Evolutionary conservation across 92 coral and sea anemone genomes (phyloP).

Genomic region (Metridium senile): DNA sequence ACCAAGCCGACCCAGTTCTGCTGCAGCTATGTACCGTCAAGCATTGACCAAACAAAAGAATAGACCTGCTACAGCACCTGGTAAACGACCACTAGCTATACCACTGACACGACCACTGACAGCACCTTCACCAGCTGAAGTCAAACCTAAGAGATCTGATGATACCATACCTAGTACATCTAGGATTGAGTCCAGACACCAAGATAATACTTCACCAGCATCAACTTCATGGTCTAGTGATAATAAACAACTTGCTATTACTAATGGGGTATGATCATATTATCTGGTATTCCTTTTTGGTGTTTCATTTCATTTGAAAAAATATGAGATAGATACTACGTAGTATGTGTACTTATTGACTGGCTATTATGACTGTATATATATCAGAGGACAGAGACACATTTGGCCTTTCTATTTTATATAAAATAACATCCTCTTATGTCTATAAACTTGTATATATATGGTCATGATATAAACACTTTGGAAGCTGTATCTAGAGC

Average conservation of each 20-base stretch:
- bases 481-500: too few species aligned
- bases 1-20: conserved; percentile 86
- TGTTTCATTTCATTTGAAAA: too few species aligned
- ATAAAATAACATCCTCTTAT: too few species aligned
- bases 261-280: conserved; percentile 66
- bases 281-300: too few species aligned
- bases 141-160: conserved; percentile 22
- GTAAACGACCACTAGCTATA: conserved; percentile 30
- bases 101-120: conserved; percentile 68
- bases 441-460: too few species aligned
- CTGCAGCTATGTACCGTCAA: conserved; percentile 58
- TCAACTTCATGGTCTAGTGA: conserved; percentile 6
- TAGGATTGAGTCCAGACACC: not conserved
- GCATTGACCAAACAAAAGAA: conserved; percentile 52
- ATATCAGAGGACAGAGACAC: too few species aligned
- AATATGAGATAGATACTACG: too few species aligned
- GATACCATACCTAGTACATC: conserved; percentile 20
- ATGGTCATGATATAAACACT: too few species aligned
- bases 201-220: conserved; percentile 4
- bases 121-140: conserved; percentile 60
- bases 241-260: conserved; percentile 58
- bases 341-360: too few species aligned
- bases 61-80: conserved; percentile 77
- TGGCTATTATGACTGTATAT: too few species aligned
- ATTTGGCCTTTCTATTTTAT: too few species aligned